Evolutionary conservation across 2,113 vertebrate species (phyloP).

Genomic region (Argyrosomus japonicus): DNA sequence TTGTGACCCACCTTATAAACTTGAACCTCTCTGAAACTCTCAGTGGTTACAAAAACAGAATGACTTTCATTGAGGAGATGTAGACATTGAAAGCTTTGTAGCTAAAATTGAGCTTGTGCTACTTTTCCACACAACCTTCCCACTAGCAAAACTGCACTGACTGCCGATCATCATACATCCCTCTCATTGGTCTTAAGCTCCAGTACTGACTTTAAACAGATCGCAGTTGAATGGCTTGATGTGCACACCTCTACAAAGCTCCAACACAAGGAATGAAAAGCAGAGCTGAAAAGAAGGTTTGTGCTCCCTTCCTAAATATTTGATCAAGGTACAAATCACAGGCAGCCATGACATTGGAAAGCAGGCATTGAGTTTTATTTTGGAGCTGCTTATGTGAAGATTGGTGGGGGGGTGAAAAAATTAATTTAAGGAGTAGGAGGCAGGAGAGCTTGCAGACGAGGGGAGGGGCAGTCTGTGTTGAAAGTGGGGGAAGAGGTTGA

Average conservation of each 20-base stretch:
- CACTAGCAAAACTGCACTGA: neutral
- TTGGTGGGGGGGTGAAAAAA: slow-evolving; percentile 8
- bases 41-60: too few relatives aligned
- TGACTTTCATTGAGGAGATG: too few relatives aligned
- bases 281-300: slow-evolving; percentile 14
- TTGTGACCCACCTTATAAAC: too few relatives aligned
- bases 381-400: slow-evolving; percentile 23
- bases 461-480: neutral
- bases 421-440: slow-evolving; percentile 46
- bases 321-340: slow-evolving; percentile 67
- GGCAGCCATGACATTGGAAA: slow-evolving; percentile 50
- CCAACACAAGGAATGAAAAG: slow-evolving; percentile 5
- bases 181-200: neutral
- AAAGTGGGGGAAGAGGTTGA: slow-evolving; percentile 38
- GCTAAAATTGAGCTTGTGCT: too few relatives aligned
- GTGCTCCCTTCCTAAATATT: slow-evolving; percentile 65
- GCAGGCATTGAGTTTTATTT: slow-evolving; percentile 27
- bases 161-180: neutral
- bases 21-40: too few relatives aligned
- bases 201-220: slow-evolving; percentile 2
- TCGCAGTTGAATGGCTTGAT: neutral
- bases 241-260: neutral
- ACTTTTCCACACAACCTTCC: neutral
- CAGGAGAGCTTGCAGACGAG: neutral
- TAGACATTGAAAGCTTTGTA: too few relatives aligned